Evolutionary conservation across 2,888 invertebrate species (phyloP).

Genomic region (Campoplex nolae): DNA sequence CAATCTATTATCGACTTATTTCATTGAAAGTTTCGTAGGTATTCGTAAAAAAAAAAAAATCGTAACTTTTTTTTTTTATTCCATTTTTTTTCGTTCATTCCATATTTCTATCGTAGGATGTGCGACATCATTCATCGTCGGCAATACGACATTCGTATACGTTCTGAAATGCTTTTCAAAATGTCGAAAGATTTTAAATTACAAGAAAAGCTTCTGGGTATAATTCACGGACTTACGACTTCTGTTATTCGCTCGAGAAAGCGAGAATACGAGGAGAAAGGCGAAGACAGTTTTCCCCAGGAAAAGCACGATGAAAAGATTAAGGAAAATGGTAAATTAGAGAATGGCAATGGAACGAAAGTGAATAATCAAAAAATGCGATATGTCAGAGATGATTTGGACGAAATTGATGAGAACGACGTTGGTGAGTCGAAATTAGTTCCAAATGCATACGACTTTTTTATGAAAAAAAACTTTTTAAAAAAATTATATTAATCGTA

Average conservation of each 20-base stretch:
- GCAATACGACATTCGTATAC: slow-evolving; percentile 85
- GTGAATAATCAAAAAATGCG: slow-evolving; percentile 74
- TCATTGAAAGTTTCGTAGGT: not conserved
- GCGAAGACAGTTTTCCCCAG: slow-evolving; percentile 62
- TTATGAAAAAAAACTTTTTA: not conserved
- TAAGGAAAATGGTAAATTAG: slow-evolving; percentile 66
- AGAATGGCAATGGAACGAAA: slow-evolving; percentile 77
- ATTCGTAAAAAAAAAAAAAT: no score
- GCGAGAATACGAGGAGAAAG: slow-evolving; percentile 70
- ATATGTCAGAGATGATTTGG: slow-evolving; percentile 84
- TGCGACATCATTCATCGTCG: slow-evolving; percentile 86
- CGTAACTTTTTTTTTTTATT: no score
- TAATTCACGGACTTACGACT: slow-evolving; percentile 85
- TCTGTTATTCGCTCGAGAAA: slow-evolving; percentile 82
- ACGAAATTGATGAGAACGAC: slow-evolving; percentile 85
- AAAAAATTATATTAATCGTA: slow-evolving; percentile 73
- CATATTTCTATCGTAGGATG: slow-evolving; percentile 82
- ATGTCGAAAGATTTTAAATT: slow-evolving; percentile 84
- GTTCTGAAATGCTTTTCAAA: slow-evolving; percentile 85
- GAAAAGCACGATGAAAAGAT: slow-evolving; percentile 48
- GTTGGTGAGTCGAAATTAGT: slow-evolving; percentile 80
- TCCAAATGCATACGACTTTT: not conserved
- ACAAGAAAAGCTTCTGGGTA: slow-evolving; percentile 84
- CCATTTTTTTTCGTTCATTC: not conserved
- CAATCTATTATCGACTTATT: no score